Evolutionary conservation across 1,140 invertebrate genomes (phyloP), one percentile per base, ranked within the genome.

Genomic region (Dysdera silvatica): DNA sequence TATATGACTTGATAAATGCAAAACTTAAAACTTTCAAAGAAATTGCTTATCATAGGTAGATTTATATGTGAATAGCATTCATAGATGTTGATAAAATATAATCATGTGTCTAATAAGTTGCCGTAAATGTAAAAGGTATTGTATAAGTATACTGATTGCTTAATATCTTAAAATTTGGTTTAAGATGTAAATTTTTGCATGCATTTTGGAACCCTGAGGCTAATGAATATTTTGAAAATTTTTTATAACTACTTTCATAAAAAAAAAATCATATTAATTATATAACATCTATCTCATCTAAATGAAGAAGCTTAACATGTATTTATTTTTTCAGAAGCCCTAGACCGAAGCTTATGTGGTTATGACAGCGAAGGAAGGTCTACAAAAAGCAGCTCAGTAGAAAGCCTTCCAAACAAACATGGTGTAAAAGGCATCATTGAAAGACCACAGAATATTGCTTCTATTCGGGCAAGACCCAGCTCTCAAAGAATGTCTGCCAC

Each of bases 401-500:
- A 67, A 56, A 67, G 66, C 41, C 59, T 67, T 49, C 66, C 66
- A 16, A 59, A 67, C 31, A 67, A 64, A 35, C 20, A 51, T 28
- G 59, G 43, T 18, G n/a, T 43, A 16, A 69, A 64, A 52, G 45
- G 43, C 4, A 31, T 41, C n/a, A 48, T 57, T 29, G 29, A 23
- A 18, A 43, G 43, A 4, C 20, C 28, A 12, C 52, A 45, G 18
- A 82, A 89, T 73, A 90, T 88, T 20, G 90, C 91, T 45, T 93
- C 89, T 48, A 92, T 94, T 58, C 83, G 89, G 70, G 85, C 88
- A 65, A 79, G 91, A 26, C 89, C 90, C 10, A 87, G 85, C 1
- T 91, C 88, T 16, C 86, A 86, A 65, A 81, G 91, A 64, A 91
- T 95, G 63, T 91, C 89, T 0, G 87, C 89, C 20, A 87, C 87